Base-by-base conservation (phyloP, 92 coral and sea anemone species). In the Actinernus sp. region DNA sequence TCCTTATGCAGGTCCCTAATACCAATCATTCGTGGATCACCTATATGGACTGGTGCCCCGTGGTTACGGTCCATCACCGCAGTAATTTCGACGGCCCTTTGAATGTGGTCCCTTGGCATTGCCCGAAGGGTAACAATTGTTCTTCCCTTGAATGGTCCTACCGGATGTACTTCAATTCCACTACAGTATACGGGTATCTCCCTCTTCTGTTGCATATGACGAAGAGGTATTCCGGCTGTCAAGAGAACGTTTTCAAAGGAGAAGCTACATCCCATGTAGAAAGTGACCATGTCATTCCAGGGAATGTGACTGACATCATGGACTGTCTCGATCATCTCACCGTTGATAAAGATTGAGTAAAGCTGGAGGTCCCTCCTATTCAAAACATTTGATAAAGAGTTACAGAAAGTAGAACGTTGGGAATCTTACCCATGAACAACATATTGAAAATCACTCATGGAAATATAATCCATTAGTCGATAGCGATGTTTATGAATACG, bases 1-100 rank as follows among this genome's bases (percentile, higher is more conserved):
- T 56, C 69, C n/a, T 20, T 20, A n/a, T 58, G 45, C 19, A 58
- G 30, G 41, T 71, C 48, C 20, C 32, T 10, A 4, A 71, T 71
- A 28, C 79, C 79, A 3, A 71, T 27, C 13, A 16, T 30, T 9
- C 30, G 8, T 14, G 79, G 62, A 29, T 41, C 48, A 18, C 79
- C 79, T 18, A 71, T 71, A 22, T 71, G 79, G 25, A 71, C 31
- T 9, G 79, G 79, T 3, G 79, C 79, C 7, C 79, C 79, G 49
- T 71, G 79, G 18, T 33, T 36, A 36, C 58, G 49, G 31, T 58
- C 68, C 17, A 71, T 30, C 29, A 22, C 20, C 31, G 48, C 31
- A 0, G 79, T 71, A 8, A 65, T 58, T 22, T 58, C 58, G 14
- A 71, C 61, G 22, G 61, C 51, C 26, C 17, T 56, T 29, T 56